A percentile compares a stretch with the other conserved stretches of the same genome.
Conservation (phyloP, 1,140 invertebrate species). For the Agraylea sexmaculata region DNA sequence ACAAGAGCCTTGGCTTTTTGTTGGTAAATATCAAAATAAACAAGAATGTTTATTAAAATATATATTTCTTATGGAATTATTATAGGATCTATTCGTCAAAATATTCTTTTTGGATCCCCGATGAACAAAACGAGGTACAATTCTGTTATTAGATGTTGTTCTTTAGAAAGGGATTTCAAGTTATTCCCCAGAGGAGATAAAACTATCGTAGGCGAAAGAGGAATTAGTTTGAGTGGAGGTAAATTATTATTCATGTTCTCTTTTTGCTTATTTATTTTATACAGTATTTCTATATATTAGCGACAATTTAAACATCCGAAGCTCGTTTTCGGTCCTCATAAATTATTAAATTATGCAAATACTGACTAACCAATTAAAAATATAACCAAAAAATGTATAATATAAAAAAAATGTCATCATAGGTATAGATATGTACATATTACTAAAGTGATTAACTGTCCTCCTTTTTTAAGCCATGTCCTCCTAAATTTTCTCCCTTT, state of each 20-base stretch:
- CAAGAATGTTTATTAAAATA: not conserved
- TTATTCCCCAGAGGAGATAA: constrained; percentile 45
- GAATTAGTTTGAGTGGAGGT: constrained; percentile 55
- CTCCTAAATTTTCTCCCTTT: too few relatives aligned
- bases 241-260: not conserved
- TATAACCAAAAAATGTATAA: too few relatives aligned
- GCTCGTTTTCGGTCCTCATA: too few relatives aligned
- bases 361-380: too few relatives aligned
- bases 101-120: constrained; percentile 55
- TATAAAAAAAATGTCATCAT: too few relatives aligned
- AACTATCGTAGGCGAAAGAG: constrained; percentile 61
- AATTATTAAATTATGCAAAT: too few relatives aligned
- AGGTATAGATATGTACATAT: too few relatives aligned
- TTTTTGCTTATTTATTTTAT: too few relatives aligned
- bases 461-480: too few relatives aligned
- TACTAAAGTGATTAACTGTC: too few relatives aligned
- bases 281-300: too few relatives aligned
- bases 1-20: constrained; percentile 57
- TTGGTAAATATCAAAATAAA: constrained; percentile 24
- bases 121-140: constrained; percentile 45
- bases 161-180: constrained; percentile 47
- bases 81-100: constrained; percentile 41
- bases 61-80: not conserved
- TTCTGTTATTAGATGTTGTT: constrained; percentile 35
- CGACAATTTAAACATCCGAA: too few relatives aligned